A percentile compares a stretch with the other conserved stretches of the same genome.
Evolutionary conservation across 2,113 vertebrate species (phyloP).

Genomic region (Sterna hirundo): DNA sequence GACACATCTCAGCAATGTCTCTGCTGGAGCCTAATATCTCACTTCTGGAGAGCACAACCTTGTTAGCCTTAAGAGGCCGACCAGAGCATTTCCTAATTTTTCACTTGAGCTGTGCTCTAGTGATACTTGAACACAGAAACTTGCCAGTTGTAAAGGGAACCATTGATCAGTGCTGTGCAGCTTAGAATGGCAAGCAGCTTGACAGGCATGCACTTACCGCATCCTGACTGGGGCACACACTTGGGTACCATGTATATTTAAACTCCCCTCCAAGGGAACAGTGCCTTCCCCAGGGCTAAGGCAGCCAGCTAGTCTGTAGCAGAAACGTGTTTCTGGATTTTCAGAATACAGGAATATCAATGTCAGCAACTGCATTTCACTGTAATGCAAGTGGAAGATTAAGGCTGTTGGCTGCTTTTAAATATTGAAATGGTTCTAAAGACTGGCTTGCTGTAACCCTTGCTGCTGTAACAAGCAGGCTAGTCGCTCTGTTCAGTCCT

Average conservation of each 20-base stretch:
- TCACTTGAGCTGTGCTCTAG: background rate
- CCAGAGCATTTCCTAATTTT: background rate
- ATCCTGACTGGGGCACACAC: rapidly evolving
- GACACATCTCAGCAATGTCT: background rate
- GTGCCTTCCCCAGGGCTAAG: background rate
- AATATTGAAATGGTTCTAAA: background rate
- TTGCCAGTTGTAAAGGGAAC: background rate
- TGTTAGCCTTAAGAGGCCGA: background rate
- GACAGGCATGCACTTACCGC: rapidly evolving
- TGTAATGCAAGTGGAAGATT: background rate
- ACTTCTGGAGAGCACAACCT: background rate
- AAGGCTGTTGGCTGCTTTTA: background rate
- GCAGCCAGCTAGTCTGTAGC: background rate
- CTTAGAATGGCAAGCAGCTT: background rate
- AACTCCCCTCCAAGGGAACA: rapidly evolving
- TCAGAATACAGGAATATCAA: background rate
- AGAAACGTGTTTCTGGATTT: background rate
- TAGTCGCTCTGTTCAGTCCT: background rate
- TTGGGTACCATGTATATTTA: background rate
- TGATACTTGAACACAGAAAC: background rate
- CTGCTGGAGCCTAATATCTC: background rate
- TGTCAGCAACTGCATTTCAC: background rate
- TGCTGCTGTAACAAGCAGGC: background rate
- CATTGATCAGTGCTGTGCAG: background rate
- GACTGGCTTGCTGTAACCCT: background rate